Percentiles rank a stretch among this genome's conserved stretches.
These are phyloP conservation scores for Madoqua kirkii DNA, from an alignment of 2,113 vertebrate species.

Conservation along the genomic window DNA sequence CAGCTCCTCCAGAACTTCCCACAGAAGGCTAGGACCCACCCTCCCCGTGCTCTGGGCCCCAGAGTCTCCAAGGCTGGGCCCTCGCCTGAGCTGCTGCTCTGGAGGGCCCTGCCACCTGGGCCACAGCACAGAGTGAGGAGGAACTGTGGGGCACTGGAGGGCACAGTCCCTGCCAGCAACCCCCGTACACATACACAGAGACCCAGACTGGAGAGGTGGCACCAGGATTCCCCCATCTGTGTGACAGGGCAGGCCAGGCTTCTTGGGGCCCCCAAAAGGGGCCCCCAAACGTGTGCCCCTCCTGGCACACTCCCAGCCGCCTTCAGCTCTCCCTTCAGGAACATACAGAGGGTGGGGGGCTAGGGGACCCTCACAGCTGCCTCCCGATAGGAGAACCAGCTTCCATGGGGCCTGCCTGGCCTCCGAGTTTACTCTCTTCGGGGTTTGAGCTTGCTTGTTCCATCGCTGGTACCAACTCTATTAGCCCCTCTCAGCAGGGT, in stretches of 20 bases:
- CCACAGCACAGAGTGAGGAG: rapidly evolving
- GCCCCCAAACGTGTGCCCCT: no score
- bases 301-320: neutral
- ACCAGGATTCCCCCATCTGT: no score
- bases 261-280: neutral
- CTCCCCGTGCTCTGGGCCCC: neutral
- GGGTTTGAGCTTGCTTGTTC: neutral
- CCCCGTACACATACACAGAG: rapidly evolving
- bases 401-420: neutral
- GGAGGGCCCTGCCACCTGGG: neutral
- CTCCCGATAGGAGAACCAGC: rapidly evolving
- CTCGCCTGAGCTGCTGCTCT: neutral
- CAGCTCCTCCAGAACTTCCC: neutral
- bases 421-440: rapidly evolving
- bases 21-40: neutral
- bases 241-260: neutral
- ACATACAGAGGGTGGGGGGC: rapidly evolving
- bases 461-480: no score
- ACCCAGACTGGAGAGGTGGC: neutral
- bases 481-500: neutral
- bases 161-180: neutral
- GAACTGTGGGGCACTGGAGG: neutral
- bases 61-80: neutral
- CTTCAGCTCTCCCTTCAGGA: neutral
- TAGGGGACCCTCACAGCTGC: neutral